A percentile compares a stretch with the other conserved stretches of the same genome.
These are phyloP conservation scores for Sprattus sprattus DNA, from an alignment of 2,113 vertebrate genomes.

Conservation along the genomic window DNA sequence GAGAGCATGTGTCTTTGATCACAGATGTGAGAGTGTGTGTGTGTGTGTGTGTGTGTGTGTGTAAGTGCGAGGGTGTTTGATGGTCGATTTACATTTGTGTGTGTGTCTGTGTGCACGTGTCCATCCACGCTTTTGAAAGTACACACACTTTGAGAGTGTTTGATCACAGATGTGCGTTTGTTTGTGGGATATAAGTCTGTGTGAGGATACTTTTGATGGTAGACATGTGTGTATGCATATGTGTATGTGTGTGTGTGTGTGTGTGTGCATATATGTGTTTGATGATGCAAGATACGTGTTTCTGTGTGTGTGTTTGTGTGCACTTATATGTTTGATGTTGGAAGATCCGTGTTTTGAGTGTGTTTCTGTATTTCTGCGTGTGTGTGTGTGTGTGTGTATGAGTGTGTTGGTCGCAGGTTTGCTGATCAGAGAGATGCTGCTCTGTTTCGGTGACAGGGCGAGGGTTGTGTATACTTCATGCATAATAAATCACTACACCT, in stretches of 20 bases:
- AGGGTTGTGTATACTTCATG: conserved; percentile 33
- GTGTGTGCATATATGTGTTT: neutral
- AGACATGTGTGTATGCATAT: neutral
- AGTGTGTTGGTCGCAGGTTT: neutral
- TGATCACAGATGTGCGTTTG: neutral
- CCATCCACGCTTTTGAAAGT: neutral
- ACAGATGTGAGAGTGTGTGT: neutral
- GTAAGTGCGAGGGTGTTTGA: neutral
- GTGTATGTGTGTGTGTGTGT: neutral
- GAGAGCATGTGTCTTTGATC: neutral
- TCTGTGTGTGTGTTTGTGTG: neutral
- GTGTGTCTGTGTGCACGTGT: neutral
- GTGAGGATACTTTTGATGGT: neutral
- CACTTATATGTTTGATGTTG: too few species aligned
- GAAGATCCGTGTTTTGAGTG: neutral
- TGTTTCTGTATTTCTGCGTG: neutral
- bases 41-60: neutral
- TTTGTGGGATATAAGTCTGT: neutral
- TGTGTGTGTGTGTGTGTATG: neutral
- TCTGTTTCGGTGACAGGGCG: conserved; percentile 8
- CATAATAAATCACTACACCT: conserved; percentile 50
- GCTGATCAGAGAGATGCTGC: conserved; percentile 9
- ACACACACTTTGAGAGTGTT: neutral
- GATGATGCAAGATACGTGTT: neutral
- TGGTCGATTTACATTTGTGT: conserved; percentile 2